Conservation (phyloP, 53 echinoderm and acorn worm species). For the Actinopyga echinites region DNA sequence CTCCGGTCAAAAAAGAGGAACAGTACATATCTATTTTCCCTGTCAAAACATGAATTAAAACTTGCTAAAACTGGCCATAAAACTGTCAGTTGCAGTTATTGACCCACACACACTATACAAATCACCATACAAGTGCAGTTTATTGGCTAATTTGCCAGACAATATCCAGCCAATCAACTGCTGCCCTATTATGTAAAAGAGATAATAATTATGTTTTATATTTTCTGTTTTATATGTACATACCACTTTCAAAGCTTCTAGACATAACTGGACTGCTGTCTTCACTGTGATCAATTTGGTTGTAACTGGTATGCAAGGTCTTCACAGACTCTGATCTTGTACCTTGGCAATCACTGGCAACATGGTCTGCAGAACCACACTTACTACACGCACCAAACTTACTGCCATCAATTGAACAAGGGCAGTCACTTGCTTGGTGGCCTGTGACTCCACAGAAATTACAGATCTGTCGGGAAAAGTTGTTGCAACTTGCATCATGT, state of each 20-base stretch:
- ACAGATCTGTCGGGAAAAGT: background rate
- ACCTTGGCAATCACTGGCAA: background rate
- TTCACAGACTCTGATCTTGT: background rate
- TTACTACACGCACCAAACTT: background rate
- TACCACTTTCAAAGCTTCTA: conserved; percentile 54
- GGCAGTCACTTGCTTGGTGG: background rate
- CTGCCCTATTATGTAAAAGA: background rate
- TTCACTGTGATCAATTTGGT: conserved; percentile 60
- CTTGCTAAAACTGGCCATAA: too few relatives aligned
- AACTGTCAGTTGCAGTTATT: too few relatives aligned
- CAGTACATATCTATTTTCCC: too few relatives aligned
- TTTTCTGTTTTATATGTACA: background rate
- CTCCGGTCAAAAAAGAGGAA: too few relatives aligned
- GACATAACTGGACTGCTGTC: conserved; percentile 57
- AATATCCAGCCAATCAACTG: too few relatives aligned
- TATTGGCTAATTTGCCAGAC: too few relatives aligned
- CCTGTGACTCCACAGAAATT: background rate
- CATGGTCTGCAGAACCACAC: conserved; percentile 11
- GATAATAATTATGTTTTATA: background rate
- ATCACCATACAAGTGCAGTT: too few relatives aligned
- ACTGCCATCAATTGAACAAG: background rate
- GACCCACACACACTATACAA: too few relatives aligned
- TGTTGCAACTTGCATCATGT: too few relatives aligned
- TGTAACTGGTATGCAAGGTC: conserved; percentile 15
- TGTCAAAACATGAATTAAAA: too few relatives aligned